A percentile compares a stretch with the other conserved stretches of the same genome.
Conservation (phyloP, 2,113 vertebrate species). For the Manacus vitellinus region DNA sequence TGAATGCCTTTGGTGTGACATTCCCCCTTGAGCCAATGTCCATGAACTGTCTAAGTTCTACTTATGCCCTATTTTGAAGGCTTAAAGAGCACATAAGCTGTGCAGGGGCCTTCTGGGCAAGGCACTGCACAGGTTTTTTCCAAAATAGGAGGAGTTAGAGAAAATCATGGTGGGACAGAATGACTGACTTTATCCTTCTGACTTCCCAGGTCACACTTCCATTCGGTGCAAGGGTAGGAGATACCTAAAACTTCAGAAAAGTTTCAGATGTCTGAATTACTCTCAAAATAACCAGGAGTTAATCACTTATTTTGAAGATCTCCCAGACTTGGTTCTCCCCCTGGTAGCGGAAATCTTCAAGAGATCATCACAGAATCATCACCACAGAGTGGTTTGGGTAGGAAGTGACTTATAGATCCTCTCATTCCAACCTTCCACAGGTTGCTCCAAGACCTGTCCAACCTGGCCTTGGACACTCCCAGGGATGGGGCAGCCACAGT, state of each 20-base stretch:
- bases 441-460: neutral
- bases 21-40: neutral
- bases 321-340: neutral
- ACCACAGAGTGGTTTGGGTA: neutral
- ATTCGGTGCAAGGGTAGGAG: neutral
- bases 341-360: neutral
- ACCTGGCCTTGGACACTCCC: neutral
- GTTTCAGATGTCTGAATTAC: neutral
- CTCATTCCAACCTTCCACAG: neutral
- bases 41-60: neutral
- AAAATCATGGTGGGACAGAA: neutral
- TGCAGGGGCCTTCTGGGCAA: neutral
- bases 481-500: neutral
- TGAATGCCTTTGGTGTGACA: neutral
- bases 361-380: neutral
- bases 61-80: neutral
- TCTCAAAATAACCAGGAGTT: fast-evolving
- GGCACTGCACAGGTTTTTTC: neutral
- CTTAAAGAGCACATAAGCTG: neutral
- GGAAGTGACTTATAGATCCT: neutral
- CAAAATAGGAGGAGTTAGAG: neutral
- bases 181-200: neutral
- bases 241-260: neutral
- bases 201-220: neutral
- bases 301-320: neutral